Percentiles rank a stretch among this genome's conserved stretches.
Conservation (phyloP, 2,113 vertebrate genomes). For the Anoplopoma fimbria region DNA sequence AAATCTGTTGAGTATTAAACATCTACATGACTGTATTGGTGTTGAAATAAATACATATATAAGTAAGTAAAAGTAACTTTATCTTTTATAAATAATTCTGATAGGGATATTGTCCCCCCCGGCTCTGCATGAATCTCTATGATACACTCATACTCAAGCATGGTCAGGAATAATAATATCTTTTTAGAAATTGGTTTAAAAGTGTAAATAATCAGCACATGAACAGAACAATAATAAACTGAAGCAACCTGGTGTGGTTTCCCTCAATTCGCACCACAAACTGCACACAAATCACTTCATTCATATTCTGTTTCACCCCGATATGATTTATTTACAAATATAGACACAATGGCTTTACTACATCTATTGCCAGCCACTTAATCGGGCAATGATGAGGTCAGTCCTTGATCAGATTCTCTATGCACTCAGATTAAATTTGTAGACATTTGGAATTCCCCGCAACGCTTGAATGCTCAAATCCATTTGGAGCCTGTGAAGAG, state of each 20-base stretch:
- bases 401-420: conserved; percentile 28
- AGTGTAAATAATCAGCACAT: background rate
- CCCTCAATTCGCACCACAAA: background rate
- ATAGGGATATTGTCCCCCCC: background rate
- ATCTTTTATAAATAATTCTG: background rate
- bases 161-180: background rate
- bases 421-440: conserved; percentile 48
- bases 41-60: background rate
- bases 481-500: conserved; percentile 60
- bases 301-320: background rate
- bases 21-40: no score
- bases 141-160: background rate
- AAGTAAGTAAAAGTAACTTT: background rate
- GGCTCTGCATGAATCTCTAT: background rate
- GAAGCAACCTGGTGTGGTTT: background rate
- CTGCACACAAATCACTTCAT: background rate
- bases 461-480: conserved; percentile 61
- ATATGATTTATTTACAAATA: conserved; percentile 24
- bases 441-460: conserved; percentile 28
- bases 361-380: conserved; percentile 21
- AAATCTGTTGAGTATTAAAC: no score
- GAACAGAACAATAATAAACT: background rate
- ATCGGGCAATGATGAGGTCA: conserved; percentile 38
- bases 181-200: background rate
- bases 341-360: background rate